Evolutionary conservation across 2,113 vertebrate species (phyloP).

Genomic region (Cairina moschata): DNA sequence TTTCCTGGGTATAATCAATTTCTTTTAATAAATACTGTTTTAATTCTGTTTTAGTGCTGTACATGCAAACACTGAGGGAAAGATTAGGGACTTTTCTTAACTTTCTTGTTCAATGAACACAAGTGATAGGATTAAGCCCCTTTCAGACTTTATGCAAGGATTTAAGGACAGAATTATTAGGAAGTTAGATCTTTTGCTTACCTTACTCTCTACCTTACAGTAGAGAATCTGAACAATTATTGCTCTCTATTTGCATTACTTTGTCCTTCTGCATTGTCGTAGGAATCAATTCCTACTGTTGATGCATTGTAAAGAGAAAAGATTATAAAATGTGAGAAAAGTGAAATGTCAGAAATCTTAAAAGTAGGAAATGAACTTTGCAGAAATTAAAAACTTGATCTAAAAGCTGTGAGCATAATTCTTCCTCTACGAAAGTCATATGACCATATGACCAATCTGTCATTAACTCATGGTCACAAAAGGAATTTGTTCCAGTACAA

Average conservation of each 20-base stretch:
- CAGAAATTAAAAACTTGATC: not conserved
- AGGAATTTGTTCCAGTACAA: not conserved
- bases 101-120: not conserved
- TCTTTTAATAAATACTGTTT: not conserved
- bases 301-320: not conserved
- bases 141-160: not conserved
- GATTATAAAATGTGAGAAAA: not conserved
- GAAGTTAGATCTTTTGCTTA: not conserved
- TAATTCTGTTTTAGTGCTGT: not conserved
- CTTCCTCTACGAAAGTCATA: not conserved
- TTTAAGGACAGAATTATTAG: not conserved
- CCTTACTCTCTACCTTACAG: not conserved
- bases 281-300: not conserved
- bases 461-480: not conserved
- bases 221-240: not conserved
- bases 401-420: not conserved
- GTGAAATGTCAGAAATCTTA: not conserved
- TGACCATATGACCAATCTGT: not conserved
- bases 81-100: not conserved
- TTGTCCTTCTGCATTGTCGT: not conserved
- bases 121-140: accelerated
- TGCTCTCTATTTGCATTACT: not conserved
- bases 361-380: not conserved
- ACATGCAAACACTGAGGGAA: not conserved
- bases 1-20: not conserved